Evolutionary conservation across 1,140 invertebrate genomes (phyloP).

Genomic region (Nylanderia fulva): DNA sequence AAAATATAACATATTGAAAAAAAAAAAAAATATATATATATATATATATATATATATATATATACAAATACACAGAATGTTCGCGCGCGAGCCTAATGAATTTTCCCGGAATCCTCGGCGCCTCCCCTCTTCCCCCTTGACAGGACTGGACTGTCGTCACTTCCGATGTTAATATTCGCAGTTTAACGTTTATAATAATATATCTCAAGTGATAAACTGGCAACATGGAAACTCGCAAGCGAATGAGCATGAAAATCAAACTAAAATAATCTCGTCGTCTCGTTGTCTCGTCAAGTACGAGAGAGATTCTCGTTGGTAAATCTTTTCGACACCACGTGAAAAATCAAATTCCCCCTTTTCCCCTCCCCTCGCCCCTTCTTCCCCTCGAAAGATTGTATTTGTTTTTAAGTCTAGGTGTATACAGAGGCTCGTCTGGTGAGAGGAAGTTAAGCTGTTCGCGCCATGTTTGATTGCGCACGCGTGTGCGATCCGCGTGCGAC

Average conservation of each 20-base stretch:
- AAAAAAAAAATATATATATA: constrained; percentile 17
- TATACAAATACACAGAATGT: no score
- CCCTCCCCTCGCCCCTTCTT: constrained; percentile 53
- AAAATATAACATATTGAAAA: constrained; percentile 17
- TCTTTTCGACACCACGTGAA: constrained; percentile 59
- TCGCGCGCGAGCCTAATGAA: constrained; percentile 57
- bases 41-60: no score
- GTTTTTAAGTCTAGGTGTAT: constrained; percentile 73
- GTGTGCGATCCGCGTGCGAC: constrained; percentile 23
- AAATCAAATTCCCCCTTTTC: constrained; percentile 62
- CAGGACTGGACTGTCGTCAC: constrained; percentile 52
- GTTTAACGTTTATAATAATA: constrained; percentile 60
- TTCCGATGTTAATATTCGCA: constrained; percentile 60
- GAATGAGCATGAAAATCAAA: constrained; percentile 78
- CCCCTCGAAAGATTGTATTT: constrained; percentile 71
- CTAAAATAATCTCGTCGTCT: constrained; percentile 70
- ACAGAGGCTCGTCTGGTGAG: constrained; percentile 59
- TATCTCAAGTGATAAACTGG: constrained; percentile 64
- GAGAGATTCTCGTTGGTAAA: constrained; percentile 44
- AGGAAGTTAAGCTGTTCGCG: constrained; percentile 58
- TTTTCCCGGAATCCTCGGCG: constrained; percentile 52
- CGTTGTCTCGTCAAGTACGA: constrained; percentile 55
- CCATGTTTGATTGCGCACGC: constrained; percentile 39
- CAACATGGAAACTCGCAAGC: constrained; percentile 69
- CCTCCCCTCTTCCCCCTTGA: constrained; percentile 37